Base-by-base conservation (phyloP, 2,113 vertebrate species). In the Orycteropus afer region DNA sequence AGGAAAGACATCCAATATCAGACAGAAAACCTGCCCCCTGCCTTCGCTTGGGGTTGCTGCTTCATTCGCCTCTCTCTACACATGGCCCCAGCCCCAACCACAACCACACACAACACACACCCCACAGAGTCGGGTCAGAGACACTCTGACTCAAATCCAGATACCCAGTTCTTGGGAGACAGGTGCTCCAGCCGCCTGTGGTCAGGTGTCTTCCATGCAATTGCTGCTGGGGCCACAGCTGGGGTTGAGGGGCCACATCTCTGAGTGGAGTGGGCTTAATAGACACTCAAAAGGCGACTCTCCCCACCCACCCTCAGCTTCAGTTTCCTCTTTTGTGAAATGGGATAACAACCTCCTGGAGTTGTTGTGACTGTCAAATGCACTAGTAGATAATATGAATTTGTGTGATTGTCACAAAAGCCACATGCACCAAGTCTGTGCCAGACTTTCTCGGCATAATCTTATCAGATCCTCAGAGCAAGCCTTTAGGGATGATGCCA, bases 391-490 rank as follows among this genome's bases (percentile, higher is more conserved):
- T 5, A 23, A 29, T 1, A 11, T 34, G 1, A 2, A 40, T 32
- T 71, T n/a, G 23, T 20, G 42, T 17, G 29, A 14, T 13, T 3
- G 49, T 51, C 86, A 8, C 82, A 57, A 81, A 79, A 51, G 82
- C 81, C 61, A 10, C 34, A 2, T 5, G 11, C 0, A 1, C 9
- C 0, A 27, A 57, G 61, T 42, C 77, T 23, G 53, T 25, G 23
- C 78, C 27, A 0, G 22, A 37, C 23, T 69, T 17, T 76, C 4
- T 40, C 57, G 10, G 37, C 29, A 2, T 0, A 17, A 53, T 11
- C 51, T 18, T 23, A 65, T 0, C 3, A 20, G 37, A 25, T 63
- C 51, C 73, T 51, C 69, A 59, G 63, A 78, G 71, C 32, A 51
- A 23, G 20, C 40, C 37, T 20, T 22, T 7, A 11, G 40, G 17